Evolutionary conservation across 2,888 invertebrate genomes (phyloP), one percentile per base, ranked within the genome.

Genomic region (Cloeon dipterum): DNA sequence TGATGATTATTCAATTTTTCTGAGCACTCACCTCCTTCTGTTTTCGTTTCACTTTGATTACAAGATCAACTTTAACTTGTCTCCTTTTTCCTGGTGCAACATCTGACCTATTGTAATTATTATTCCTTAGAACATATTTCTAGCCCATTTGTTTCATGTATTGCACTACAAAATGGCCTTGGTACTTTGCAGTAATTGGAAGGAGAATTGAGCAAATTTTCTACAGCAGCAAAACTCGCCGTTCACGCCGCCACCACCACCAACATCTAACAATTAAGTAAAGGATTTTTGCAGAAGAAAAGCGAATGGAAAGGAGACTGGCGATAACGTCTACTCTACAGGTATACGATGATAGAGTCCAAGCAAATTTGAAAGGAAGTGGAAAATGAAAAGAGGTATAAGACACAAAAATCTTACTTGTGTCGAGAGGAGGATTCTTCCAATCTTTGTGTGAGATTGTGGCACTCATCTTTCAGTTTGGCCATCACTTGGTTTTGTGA

Each of bases 401-500:
- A 35, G 35, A 20, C 25, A 17, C 29, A 23, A 32, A 35, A n/a
- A 37, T 49, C 70, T 70, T 78, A 85, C 83, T 83, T 82, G 75
- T 83, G 81, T 63, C 74, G 76, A 63, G 71, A 66, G 61, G 73
- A 74, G 58, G 79, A 73, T 61, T 81, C 81, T 68, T 85, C 83
- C 67, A 85, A 72, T 69, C 78, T 82, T 65, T 74, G 69, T 57
- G 83, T 83, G 62, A 85, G 72, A 62, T 68, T 68, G 66, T 78
- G 82, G 68, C 83, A 83, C 67, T 85, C 82, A 56, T 68, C 69
- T 56, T 81, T 79, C 62, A 85, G 72, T 72, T 77, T 82, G 68
- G 81, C 81, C 75, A 83, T 78, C 72, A 82, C 77, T 70, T 74
- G 74, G 70, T 78, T 81, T 73, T 85, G 83, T 63, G 75, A 78